These are phyloP conservation scores for Caenorhabditis inopinata DNA, from an alignment of 1,140 invertebrate species.

Conservation along the genomic window DNA sequence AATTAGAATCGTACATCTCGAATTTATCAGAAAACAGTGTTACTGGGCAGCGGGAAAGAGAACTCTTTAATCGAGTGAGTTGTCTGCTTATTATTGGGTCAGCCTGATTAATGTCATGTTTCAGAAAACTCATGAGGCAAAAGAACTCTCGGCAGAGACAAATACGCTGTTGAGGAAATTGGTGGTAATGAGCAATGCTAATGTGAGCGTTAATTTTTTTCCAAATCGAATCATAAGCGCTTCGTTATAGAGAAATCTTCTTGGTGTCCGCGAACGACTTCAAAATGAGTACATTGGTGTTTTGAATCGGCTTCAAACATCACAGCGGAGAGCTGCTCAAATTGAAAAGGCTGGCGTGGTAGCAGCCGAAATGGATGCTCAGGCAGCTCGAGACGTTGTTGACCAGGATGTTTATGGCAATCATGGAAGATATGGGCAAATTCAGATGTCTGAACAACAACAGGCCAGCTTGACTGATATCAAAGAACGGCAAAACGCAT, in stretches of 20 bases:
- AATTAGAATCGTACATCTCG: constrained; percentile 21
- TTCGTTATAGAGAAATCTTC: constrained; percentile 82
- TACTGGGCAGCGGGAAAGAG: constrained; percentile 27
- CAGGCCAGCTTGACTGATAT: constrained; percentile 81
- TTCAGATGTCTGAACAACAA: constrained; percentile 76
- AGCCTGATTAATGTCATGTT: neutral
- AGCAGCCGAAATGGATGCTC: constrained; percentile 32
- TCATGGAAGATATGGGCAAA: constrained; percentile 47
- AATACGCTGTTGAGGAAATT: constrained; percentile 81
- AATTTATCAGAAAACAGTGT: constrained; percentile 28
- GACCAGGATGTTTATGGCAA: neutral
- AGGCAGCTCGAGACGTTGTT: neutral
- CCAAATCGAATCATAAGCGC: too few relatives aligned
- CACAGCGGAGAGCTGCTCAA: constrained; percentile 77
- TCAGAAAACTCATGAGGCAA: constrained; percentile 34
- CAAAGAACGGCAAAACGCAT: constrained; percentile 79
- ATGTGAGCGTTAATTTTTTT: constrained; percentile 50
- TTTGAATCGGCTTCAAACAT: constrained; percentile 79
- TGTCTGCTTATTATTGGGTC: neutral
- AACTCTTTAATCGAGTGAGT: constrained; percentile 36
- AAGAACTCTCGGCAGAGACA: constrained; percentile 82
- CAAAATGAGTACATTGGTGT: constrained; percentile 89
- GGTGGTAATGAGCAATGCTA: constrained; percentile 70
- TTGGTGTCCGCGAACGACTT: constrained; percentile 85
- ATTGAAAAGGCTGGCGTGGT: constrained; percentile 73